Conservation (phyloP, 2,888 invertebrate genomes). For the Lamellibrachia columna region DNA sequence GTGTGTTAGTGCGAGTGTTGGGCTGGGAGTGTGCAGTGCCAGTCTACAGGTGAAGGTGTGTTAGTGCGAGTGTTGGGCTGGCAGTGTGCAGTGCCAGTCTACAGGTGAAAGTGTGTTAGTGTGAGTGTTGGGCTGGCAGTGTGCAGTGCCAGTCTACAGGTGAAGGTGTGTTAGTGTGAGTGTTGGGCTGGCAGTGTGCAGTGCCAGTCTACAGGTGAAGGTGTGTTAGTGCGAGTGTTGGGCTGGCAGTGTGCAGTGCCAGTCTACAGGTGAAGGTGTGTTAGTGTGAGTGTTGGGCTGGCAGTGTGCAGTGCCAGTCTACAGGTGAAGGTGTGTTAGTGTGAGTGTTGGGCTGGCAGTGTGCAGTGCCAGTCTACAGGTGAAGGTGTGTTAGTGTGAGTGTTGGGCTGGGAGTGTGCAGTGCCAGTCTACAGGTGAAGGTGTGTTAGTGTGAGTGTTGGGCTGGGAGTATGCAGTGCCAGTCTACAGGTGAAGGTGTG, state of each 20-base stretch:
- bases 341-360: slow-evolving; percentile 52
- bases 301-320: background rate
- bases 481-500: background rate
- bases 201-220: slow-evolving; percentile 50
- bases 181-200: slow-evolving; percentile 17
- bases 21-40: background rate
- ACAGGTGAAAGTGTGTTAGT: background rate
- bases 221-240: background rate
- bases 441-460: background rate
- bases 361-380: slow-evolving; percentile 51
- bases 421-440: slow-evolving; percentile 55
- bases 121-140: background rate
- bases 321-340: slow-evolving; percentile 1
- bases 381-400: slow-evolving; percentile 42
- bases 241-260: background rate
- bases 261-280: background rate
- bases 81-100: background rate
- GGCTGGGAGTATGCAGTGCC: too few relatives aligned
- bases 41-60: background rate
- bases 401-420: slow-evolving; percentile 35
- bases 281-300: background rate
- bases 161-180: background rate
- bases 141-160: slow-evolving; percentile 48
- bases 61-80: background rate
- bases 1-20: background rate